These are phyloP conservation scores for Achlya flavicornis DNA, from an alignment of 2,888 invertebrate species.

Conservation along the genomic window DNA sequence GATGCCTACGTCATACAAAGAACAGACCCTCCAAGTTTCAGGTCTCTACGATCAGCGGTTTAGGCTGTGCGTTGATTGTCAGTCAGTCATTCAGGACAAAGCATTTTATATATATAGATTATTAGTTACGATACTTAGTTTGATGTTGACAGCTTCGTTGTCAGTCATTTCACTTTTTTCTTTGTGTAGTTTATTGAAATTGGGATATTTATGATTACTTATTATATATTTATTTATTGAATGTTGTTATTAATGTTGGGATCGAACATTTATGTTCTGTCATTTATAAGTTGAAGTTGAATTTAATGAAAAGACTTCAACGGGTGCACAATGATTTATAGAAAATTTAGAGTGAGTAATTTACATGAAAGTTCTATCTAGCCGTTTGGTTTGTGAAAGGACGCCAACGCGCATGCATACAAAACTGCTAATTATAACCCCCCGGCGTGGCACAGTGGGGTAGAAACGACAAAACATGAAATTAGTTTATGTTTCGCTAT, in stretches of 20 bases:
- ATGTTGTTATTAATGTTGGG: neutral
- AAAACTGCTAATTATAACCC: constrained; percentile 9
- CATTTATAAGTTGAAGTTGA: no score
- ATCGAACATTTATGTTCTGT: no score
- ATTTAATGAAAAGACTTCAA: neutral
- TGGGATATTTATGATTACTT: no score
- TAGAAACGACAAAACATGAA: constrained; percentile 9
- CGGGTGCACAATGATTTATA: neutral
- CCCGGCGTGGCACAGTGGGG: constrained; percentile 11
- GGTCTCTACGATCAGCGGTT: no score
- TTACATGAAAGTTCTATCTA: neutral
- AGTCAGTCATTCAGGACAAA: no score
- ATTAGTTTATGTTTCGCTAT: constrained; percentile 11
- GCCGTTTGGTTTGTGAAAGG: neutral
- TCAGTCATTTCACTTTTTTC: neutral
- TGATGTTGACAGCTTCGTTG: constrained; percentile 5
- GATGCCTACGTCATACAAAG: no score
- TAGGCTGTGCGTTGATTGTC: no score
- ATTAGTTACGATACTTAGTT: neutral
- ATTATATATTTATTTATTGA: neutral
- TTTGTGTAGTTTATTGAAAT: neutral
- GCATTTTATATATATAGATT: no score
- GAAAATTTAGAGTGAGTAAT: neutral
- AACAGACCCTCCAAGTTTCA: no score
- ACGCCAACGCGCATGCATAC: neutral